Evolutionary conservation across 2,888 invertebrate genomes (phyloP), one percentile per base, ranked within the genome.

Genomic region (Drosophila trichaetosa): DNA sequence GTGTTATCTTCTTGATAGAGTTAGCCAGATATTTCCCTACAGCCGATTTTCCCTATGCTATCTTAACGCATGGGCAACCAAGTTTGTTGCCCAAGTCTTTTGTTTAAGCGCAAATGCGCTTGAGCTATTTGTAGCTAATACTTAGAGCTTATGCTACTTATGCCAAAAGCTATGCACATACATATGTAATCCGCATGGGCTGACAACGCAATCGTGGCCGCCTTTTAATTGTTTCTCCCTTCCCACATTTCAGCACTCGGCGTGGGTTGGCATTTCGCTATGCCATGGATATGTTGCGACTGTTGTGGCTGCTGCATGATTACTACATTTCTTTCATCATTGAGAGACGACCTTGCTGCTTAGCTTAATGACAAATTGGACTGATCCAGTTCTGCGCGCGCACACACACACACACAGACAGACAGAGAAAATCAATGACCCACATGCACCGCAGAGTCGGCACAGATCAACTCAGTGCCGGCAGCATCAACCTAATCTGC

Each of bases 71-170:
- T 73, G 71, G 60, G 58, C 42, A 36, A 89, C 64, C 84, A 61
- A 84, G 90, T 87, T 90, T 80, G 89, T 76, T 70, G 79, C 74
- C 77, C 58, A 61, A 81, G 79, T 89, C 90, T 81, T 90, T 87
- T 69, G 89, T 87, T 76, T 67, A 10, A 3, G 18, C 27, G 54
- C 52, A 46, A 21, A 18, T 34, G 54, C 7, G 52, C 52, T 34
- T 31, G 29, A 51, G 24, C 63, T 62, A 74, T 77, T 68, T 57
- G 73, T 73, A 56, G 58, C 40, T 13, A 7, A 24, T 42, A 21
- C n/a, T 42, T 21, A 13, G 6, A 11, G 42, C n/a, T 11, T 42
- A 6, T 40, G 40, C 40, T 40, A 10, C 10, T 10, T 21, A 42
- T 46, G 46, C 8, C 7, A 24, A 4, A 46, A 24, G 46, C 4